Evolutionary conservation across 2,797 vertebrate genomes (phyloP).

Genomic region (Pempheris klunzingeri): DNA sequence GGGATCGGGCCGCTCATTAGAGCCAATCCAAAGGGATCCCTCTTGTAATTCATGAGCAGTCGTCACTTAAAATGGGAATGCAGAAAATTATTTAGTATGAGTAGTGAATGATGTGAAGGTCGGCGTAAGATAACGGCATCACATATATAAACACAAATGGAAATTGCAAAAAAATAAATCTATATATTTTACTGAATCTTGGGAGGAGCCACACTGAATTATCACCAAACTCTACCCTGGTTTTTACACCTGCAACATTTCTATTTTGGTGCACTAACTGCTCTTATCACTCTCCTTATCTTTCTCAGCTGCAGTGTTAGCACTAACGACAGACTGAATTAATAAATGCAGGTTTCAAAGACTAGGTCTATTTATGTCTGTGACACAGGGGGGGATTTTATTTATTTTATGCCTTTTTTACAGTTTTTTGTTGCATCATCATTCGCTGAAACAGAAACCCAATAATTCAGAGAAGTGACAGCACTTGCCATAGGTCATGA

Average conservation of each 20-base stretch:
- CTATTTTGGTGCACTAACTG: not conserved
- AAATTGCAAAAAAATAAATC: not conserved
- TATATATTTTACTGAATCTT: not conserved
- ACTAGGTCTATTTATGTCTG: not conserved
- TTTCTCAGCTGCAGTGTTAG: too few relatives aligned
- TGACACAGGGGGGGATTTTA: not conserved
- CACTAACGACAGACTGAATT: too few relatives aligned
- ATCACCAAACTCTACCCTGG: not conserved
- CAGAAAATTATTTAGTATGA: not conserved
- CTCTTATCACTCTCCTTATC: too few relatives aligned
- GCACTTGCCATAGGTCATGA: not conserved
- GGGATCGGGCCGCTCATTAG: constrained; percentile 18
- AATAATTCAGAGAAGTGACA: not conserved
- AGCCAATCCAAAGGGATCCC: constrained; percentile 16
- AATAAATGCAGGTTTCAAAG: too few relatives aligned
- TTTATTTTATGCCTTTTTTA: not conserved
- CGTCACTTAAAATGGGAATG: constrained; percentile 22
- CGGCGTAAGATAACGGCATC: not conserved
- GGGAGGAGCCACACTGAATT: not conserved
- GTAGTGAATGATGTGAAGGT: not conserved
- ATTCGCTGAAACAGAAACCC: not conserved
- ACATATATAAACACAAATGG: not conserved
- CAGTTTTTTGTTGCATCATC: not conserved
- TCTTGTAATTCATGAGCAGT: constrained; percentile 27
- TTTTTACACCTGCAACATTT: not conserved